Evolutionary conservation across 2,888 invertebrate species (phyloP).

Genomic region (Cetonia aurata): DNA sequence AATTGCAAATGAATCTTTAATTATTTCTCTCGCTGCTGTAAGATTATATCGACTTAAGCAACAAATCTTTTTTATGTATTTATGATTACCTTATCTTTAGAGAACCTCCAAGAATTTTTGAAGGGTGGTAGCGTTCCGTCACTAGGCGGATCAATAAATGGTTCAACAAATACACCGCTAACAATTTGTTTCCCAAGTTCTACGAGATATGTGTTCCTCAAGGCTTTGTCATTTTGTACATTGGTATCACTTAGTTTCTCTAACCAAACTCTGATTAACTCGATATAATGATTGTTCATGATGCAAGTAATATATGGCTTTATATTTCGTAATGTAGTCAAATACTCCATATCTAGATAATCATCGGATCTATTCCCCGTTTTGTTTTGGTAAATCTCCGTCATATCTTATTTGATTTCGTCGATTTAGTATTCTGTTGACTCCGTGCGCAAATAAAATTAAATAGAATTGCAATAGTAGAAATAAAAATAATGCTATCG

Average conservation of each 20-base stretch:
- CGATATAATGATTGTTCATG: constrained; percentile 52
- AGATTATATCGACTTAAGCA: too few relatives aligned
- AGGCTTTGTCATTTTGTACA: constrained; percentile 47
- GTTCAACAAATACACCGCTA: constrained; percentile 52
- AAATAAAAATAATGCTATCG: constrained; percentile 28
- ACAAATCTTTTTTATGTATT: neutral
- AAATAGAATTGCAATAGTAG: constrained; percentile 26
- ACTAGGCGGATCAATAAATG: constrained; percentile 51
- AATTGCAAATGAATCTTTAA: too few relatives aligned
- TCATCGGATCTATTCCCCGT: constrained; percentile 39
- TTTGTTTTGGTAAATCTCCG: constrained; percentile 30
- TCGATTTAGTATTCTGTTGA: constrained; percentile 26
- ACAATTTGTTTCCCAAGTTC: constrained; percentile 54
- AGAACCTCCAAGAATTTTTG: constrained; percentile 34
- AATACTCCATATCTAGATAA: constrained; percentile 53
- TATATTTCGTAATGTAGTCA: constrained; percentile 51
- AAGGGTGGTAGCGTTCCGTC: constrained; percentile 47
- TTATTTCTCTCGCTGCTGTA: too few relatives aligned
- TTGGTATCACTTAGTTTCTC: constrained; percentile 52
- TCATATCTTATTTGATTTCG: constrained; percentile 26
- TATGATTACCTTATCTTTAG: constrained; percentile 31
- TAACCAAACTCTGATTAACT: constrained; percentile 53
- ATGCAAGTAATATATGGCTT: constrained; percentile 55
- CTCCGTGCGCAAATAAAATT: constrained; percentile 22
- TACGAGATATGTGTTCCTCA: constrained; percentile 52